These are phyloP conservation scores for Euura saliciscinereae DNA, from an alignment of 1,140 invertebrate species.

Conservation along the genomic window DNA sequence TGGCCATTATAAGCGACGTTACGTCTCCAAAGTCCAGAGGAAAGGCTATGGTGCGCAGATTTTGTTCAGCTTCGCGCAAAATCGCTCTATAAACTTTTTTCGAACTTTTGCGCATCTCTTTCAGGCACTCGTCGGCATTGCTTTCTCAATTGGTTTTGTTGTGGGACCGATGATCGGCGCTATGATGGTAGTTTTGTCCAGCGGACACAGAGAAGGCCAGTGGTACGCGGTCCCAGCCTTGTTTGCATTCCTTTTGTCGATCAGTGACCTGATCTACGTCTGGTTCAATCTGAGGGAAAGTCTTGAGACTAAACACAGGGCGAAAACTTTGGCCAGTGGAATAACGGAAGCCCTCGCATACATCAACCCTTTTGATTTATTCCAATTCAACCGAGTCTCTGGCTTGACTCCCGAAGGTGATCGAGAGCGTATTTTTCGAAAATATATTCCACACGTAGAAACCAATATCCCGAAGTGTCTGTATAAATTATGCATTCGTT, in stretches of 20 bases:
- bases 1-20: constrained; percentile 95
- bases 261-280: constrained; percentile 82
- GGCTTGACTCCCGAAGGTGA: constrained; percentile 37
- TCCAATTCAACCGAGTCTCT: constrained; percentile 58
- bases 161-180: constrained; percentile 95
- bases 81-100: background rate
- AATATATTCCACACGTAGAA: background rate
- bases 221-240: constrained; percentile 88
- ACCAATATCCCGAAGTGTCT: constrained; percentile 33
- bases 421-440: background rate
- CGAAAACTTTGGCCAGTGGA: constrained; percentile 68
- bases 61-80: constrained; percentile 13
- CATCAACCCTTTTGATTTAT: constrained; percentile 73
- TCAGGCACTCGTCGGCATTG: constrained; percentile 93
- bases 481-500: constrained; percentile 48
- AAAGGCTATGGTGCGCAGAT: constrained; percentile 84
- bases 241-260: constrained; percentile 80
- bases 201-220: constrained; percentile 61
- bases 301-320: constrained; percentile 75
- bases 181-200: constrained; percentile 79
- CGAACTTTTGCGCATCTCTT: constrained; percentile 48
- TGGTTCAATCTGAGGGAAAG: constrained; percentile 84
- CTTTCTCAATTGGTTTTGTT: constrained; percentile 97
- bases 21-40: constrained; percentile 81
- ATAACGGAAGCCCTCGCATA: constrained; percentile 77